Percentiles rank a stretch among this genome's conserved stretches.
phyloP scores from a whole-genome alignment of 2,797 vertebrate species.

The Antennarius maculatus region DNA sequence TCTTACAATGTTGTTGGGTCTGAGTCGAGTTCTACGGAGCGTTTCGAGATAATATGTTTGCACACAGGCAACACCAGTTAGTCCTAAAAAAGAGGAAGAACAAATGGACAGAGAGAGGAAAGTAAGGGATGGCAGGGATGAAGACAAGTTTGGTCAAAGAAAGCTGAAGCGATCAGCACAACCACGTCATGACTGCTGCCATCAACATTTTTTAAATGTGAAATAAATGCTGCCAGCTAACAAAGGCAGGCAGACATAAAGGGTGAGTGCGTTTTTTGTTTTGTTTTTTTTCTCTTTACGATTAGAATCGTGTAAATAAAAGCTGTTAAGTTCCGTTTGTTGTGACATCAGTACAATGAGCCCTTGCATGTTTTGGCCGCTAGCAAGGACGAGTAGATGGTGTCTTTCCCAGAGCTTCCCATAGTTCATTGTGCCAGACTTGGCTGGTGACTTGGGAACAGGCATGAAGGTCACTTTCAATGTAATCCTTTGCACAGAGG shows the following conservation, averaged over 20 bases:
- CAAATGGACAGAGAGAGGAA: constrained; percentile 47
- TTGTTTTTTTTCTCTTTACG: not conserved
- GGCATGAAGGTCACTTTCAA: constrained; percentile 46
- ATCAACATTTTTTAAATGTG: constrained; percentile 8
- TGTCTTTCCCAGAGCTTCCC: constrained; percentile 37
- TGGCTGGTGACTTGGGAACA: constrained; percentile 27
- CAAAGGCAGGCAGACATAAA: constrained; percentile 35
- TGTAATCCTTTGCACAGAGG: constrained; percentile 5
- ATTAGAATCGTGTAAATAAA: constrained; percentile 17
- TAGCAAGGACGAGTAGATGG: constrained; percentile 5
- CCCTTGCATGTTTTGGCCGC: constrained; percentile 15
- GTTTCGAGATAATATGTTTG: constrained; percentile 89
- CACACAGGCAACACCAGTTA: constrained; percentile 90
- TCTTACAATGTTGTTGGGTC: constrained; percentile 80
- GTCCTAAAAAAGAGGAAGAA: constrained; percentile 82
- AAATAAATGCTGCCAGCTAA: constrained; percentile 46
- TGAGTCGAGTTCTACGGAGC: constrained; percentile 80
- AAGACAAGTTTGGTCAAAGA: constrained; percentile 44
- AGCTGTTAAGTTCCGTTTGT: constrained; percentile 7
- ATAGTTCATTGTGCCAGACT: constrained; percentile 32
- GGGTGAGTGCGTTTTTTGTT: constrained; percentile 47
- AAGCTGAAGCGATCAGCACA: constrained; percentile 13
- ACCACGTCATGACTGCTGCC: not conserved
- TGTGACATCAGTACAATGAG: constrained; percentile 52
- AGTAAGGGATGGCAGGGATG: constrained; percentile 18